phyloP scores from a whole-genome alignment of 2,797 vertebrate genomes.

The Rallus crepitans region DNA sequence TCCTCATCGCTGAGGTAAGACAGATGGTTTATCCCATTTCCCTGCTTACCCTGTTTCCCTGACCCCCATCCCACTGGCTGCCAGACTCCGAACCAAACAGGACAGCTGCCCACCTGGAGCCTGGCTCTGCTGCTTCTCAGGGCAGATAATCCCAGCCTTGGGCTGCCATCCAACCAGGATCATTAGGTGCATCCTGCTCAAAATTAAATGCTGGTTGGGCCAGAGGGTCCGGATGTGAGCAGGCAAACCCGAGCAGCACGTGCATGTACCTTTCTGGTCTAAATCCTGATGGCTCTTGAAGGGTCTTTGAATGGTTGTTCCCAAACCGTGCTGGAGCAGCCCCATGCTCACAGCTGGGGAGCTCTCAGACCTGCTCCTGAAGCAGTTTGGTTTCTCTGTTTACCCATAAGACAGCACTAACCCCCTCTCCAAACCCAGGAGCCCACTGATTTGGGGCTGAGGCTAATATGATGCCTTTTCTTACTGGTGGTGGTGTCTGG shows the following conservation, averaged over 20 bases:
- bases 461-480: background rate
- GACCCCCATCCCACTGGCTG: background rate
- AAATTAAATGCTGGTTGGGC: background rate
- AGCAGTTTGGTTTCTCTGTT: rapidly evolving
- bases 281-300: background rate
- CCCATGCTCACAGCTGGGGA: background rate
- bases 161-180: background rate
- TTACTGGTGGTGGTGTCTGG: background rate
- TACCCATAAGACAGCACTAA: background rate
- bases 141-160: background rate
- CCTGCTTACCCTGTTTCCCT: background rate
- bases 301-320: background rate
- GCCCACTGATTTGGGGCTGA: background rate
- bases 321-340: background rate
- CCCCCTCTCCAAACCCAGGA: background rate
- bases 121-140: background rate
- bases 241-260: background rate
- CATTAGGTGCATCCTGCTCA: background rate
- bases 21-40: background rate
- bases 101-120: background rate
- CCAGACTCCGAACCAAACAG: background rate
- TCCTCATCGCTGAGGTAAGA: slow-evolving; percentile 94
- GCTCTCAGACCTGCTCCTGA: background rate
- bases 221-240: background rate
- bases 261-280: background rate